Evolutionary conservation across 35 echinoderm and acorn worm genomes (phyloP), one percentile per base, ranked within the genome.

Genomic region (Strongylocentrotus purpuratus): DNA sequence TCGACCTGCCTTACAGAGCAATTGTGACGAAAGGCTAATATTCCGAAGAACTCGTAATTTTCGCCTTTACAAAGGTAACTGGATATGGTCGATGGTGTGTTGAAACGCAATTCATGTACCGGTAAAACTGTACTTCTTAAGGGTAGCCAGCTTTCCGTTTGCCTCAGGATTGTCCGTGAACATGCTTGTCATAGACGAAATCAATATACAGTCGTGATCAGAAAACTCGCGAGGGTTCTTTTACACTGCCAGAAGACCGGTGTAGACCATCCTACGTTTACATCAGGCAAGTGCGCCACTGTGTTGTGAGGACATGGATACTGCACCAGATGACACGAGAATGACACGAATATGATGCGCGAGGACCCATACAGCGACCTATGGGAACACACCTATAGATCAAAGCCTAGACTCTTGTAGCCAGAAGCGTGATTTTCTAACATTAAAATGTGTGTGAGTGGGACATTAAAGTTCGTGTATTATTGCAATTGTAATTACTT

Each of bases 361-460:
- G 25, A 28, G 65, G 4, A 78, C 20, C 65, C 22, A 71, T 71
- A 7, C 61, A 78, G 20, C 0, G 20, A 5, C 65, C 50, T 8
- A 25, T 78, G 65, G 6, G 28, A n/a, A 78, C 65, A n/a, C 4
- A 28, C 65, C 65, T 3, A 78, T 78, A 78, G 65, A 78, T 78
- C 65, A 78, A 78, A 78, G 65, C n/a, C 20, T 78, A 78, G 65
- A 78, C 65, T 78, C 65, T 78, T 78, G 5, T 78, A 78, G 65
- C 65, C 65, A 78, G 65, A 78, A 78, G 65, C 65, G 22, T 78
- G 65, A 28, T 78, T 78, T 55, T 78, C 20, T 7, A 28, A 78
- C 22, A 78, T 78, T 78, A 78, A 78, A 78, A 28, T 78, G 65
- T 78, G 65, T 78, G 65, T 78, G 65, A 78, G 65, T 78, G 65